Conservation (phyloP, 2,113 vertebrate genomes). For the Erinaceus europaeus region DNA sequence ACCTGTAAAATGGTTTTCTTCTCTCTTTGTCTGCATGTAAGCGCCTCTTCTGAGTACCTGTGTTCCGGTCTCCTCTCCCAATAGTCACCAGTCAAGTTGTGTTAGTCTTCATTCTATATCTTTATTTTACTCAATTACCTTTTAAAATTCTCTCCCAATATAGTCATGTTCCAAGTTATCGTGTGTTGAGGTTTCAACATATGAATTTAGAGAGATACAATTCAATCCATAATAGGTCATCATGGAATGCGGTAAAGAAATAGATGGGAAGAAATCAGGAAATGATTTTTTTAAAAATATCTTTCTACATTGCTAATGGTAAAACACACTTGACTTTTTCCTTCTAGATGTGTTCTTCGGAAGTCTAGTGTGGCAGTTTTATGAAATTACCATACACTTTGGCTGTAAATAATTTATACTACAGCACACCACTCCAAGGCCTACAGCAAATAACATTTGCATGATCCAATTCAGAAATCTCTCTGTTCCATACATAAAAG, state of each 20-base stretch:
- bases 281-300: background rate
- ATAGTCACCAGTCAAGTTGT: background rate
- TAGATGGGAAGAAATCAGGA: background rate
- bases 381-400: constrained; percentile 55
- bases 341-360: constrained; percentile 50
- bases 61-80: background rate
- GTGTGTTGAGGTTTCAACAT: background rate
- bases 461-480: constrained; percentile 38
- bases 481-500: constrained; percentile 57
- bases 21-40: too few relatives aligned
- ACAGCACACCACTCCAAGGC: constrained; percentile 13
- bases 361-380: constrained; percentile 37
- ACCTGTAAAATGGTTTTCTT: too few relatives aligned
- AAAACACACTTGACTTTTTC: constrained; percentile 44
- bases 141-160: constrained; percentile 6
- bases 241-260: background rate
- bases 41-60: background rate
- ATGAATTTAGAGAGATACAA: background rate
- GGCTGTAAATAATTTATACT: constrained; percentile 54
- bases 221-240: background rate
- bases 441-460: constrained; percentile 66
- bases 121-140: constrained; percentile 1
- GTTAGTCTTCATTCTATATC: background rate
- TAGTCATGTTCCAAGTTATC: background rate
- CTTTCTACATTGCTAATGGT: constrained; percentile 15